Percentiles rank a stretch among this genome's conserved stretches.
These are phyloP conservation scores for Xenopus borealis DNA, from an alignment of 2,113 vertebrate genomes.

Conservation along the genomic window DNA sequence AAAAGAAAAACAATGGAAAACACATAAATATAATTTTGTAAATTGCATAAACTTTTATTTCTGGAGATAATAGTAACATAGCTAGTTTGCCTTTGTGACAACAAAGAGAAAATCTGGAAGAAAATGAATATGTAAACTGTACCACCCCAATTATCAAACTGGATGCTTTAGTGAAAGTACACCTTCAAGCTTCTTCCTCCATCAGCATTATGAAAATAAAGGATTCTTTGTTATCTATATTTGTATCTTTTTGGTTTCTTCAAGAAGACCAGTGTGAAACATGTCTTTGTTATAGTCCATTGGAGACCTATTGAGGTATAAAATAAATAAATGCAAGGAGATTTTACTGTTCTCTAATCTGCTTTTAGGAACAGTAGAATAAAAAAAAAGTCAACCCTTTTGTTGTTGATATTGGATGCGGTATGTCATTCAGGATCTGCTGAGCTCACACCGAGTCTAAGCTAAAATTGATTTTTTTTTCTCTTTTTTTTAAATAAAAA, in stretches of 20 bases:
- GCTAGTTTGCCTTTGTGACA: too few species aligned
- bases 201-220: too few species aligned
- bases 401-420: constrained; percentile 69
- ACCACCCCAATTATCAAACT: too few species aligned
- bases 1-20: too few species aligned
- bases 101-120: too few species aligned
- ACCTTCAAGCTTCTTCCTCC: too few species aligned
- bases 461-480: constrained; percentile 77
- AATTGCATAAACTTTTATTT: too few species aligned
- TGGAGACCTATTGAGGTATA: constrained; percentile 57
- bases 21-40: too few species aligned
- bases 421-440: constrained; percentile 60
- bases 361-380: constrained; percentile 60
- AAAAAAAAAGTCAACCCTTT: constrained; percentile 58
- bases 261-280: neutral
- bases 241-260: neutral
- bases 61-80: too few species aligned
- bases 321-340: constrained; percentile 64
- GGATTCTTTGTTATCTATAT: too few species aligned
- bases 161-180: too few species aligned
- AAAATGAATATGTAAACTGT: too few species aligned
- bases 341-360: constrained; percentile 59
- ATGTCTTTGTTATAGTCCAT: constrained; percentile 8
- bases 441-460: constrained; percentile 67
- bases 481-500: constrained; percentile 55